Evolutionary conservation across 2,113 vertebrate species (phyloP).

Genomic region (Amphiprion percula): DNA sequence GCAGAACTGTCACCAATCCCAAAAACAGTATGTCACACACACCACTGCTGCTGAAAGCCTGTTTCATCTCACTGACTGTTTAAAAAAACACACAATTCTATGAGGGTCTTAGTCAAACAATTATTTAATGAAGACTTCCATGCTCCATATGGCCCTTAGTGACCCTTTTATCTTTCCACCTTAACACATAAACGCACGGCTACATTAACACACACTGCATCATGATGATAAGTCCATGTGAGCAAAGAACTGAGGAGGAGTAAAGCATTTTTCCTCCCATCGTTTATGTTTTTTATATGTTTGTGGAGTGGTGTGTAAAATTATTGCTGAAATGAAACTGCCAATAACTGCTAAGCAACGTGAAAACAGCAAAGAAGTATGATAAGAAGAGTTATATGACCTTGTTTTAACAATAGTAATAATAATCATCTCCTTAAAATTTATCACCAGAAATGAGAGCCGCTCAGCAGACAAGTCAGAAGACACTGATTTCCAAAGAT

Average conservation of each 20-base stretch:
- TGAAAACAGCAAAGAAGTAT: slow-evolving; percentile 20
- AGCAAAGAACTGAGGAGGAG: background rate
- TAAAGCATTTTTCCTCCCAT: background rate
- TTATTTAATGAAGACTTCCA: slow-evolving; percentile 70
- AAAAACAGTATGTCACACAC: slow-evolving; percentile 58
- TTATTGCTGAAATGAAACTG: background rate
- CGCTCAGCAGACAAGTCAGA: slow-evolving; percentile 25
- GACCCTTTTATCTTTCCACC: slow-evolving; percentile 44
- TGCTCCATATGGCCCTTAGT: slow-evolving; percentile 49
- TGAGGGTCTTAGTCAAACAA: slow-evolving; percentile 67
- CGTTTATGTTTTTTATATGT: background rate
- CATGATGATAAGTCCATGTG: background rate
- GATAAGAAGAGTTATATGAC: slow-evolving; percentile 7
- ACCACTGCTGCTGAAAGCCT: slow-evolving; percentile 63
- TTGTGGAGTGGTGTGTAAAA: background rate
- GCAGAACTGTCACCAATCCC: slow-evolving; percentile 46
- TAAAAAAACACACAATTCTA: slow-evolving; percentile 54
- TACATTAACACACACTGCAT: slow-evolving; percentile 22
- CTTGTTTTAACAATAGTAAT: slow-evolving; percentile 28
- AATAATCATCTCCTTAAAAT: background rate
- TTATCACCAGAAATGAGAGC: background rate
- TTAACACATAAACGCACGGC: slow-evolving; percentile 18
- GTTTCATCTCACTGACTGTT: slow-evolving; percentile 55
- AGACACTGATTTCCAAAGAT: background rate
- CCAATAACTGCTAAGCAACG: background rate